Evolutionary conservation across 2,113 vertebrate species (phyloP), one percentile per base, ranked within the genome.

Genomic region (Sturnus vulgaris): DNA sequence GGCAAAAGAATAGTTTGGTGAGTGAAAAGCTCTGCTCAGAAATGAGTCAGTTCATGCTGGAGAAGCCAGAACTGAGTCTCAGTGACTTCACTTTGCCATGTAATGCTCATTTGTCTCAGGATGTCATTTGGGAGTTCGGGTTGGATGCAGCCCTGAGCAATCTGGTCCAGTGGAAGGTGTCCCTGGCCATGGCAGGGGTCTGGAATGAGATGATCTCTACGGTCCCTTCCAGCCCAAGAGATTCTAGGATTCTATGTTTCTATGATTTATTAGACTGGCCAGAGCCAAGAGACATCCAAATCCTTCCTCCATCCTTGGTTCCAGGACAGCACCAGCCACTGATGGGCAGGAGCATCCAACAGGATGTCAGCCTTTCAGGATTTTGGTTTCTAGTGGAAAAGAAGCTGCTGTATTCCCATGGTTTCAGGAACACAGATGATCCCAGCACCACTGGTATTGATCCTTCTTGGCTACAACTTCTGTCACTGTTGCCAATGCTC

Each of bases 401-500:
- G 10, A 5, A 80, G 16, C 3, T 57, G 13, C 46, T 75, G 17
- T 33, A 15, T 53, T 65, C 60, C 75, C 39, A 42, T 2, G 33
- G 33, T 10, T 63, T 46, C 47, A 73, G 37, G 14, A 57, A 30
- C 59, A 46, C 12, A 55, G 25, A 37, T 55, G n/a, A 9, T 63
- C 33, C 28, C 25, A 72, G 50, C 19, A 61, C 8, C 5, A 1
- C 11, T 52, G 25, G 3, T 0, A 0, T 46, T 46, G 5, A 20
- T 57, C n/a, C 15, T 76, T n/a, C 47, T 77, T 0, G 1, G 27
- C 22, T 31, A 79, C 44, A 86, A 20, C 21, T 31, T 87, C 70
- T 69, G 46, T 14, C 25, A 9, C 46, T 42, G 66, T 33, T 71
- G 70, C n/a, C 28, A 42, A 83, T 21, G 47, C 6, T 87, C 81